Base-by-base conservation (phyloP, 2,113 vertebrate species). In the Gymnocephalus cernua region DNA sequence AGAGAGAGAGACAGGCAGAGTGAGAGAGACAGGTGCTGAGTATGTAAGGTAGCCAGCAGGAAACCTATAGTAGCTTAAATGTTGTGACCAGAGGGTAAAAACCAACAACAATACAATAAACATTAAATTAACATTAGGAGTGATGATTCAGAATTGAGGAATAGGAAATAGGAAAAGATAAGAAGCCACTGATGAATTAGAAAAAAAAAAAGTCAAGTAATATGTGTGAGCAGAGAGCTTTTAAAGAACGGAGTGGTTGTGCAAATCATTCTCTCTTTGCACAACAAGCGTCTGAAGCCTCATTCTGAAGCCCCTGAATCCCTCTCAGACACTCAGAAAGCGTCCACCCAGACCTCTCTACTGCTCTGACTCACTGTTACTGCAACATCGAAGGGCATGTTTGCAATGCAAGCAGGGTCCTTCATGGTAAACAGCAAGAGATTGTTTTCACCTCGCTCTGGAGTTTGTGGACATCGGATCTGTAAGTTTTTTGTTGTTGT, bases 211-310 rank as follows among this genome's bases (percentile, higher is more conserved):
- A 77, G 67, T 9, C 4, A 29, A 29, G 29, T 32, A 65, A 5
- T 0, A 25, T 19, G 21, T 25, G 54, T 29, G 21, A 65, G 27
- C 45, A 56, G 57, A 77, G 32, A 77, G 41, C 4, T 29, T 84
- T 62, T 77, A 56, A 64, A 54, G 72, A 75, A 83, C n/a, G 38
- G 15, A 66, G 72, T 2, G 4, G 54, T 61, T 47, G 19, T n/a
- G 35, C 54, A 76, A 73, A 82, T 88, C n/a, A 18, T 38, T 79
- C 50, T 77, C 29, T 83, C 56, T 86, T 61, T 47, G 41, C 53
- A 72, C 70, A 82, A 79, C 70, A 73, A 87, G 62, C 47, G 79
- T 66, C 76, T 53, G 23, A 75, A 80, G 68, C 51, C 67, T 78
- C 71, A 16, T 84, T 51, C 32, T 58, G 61, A 66, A 59, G 54